These are phyloP conservation scores for Aleiodes sp. DNA, from an alignment of 1,140 invertebrate genomes.

Conservation along the genomic window DNA sequence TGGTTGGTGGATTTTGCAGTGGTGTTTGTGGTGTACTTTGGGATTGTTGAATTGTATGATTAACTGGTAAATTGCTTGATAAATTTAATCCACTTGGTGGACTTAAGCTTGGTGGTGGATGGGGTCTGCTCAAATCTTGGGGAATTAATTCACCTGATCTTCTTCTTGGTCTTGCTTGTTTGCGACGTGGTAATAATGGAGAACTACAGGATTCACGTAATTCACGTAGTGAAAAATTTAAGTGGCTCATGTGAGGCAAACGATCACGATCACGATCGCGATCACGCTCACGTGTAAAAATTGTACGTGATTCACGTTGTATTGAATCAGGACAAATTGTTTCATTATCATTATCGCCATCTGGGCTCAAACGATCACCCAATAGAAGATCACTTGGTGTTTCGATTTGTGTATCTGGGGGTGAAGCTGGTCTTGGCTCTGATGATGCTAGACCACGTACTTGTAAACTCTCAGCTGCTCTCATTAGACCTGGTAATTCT, in stretches of 20 bases:
- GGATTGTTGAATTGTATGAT: slow-evolving; percentile 40
- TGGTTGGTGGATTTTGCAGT: slow-evolving; percentile 37
- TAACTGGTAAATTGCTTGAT: not conserved
- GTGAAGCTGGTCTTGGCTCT: slow-evolving; percentile 65
- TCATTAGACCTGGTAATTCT: slow-evolving; percentile 81
- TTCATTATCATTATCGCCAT: slow-evolving; percentile 49
- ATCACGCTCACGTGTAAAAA: slow-evolving; percentile 33
- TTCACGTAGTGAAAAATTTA: slow-evolving; percentile 65
- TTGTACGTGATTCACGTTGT: slow-evolving; percentile 19
- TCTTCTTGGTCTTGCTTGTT: slow-evolving; percentile 81
- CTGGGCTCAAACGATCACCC: slow-evolving; percentile 70
- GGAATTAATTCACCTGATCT: slow-evolving; percentile 79
- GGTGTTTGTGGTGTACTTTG: slow-evolving; percentile 32
- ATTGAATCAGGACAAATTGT: slow-evolving; percentile 35
- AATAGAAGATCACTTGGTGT: slow-evolving; percentile 62
- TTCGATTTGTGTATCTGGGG: slow-evolving; percentile 63
- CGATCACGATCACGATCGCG: slow-evolving; percentile 45
- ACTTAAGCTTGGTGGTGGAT: slow-evolving; percentile 54
- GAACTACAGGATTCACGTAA: slow-evolving; percentile 71
- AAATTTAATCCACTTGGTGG: slow-evolving; percentile 56
- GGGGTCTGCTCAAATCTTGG: slow-evolving; percentile 68
- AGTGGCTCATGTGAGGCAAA: slow-evolving; percentile 65
- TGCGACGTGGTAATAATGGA: slow-evolving; percentile 76
- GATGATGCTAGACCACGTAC: slow-evolving; percentile 81
- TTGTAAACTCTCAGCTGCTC: slow-evolving; percentile 86